A percentile compares a stretch with the other conserved stretches of the same genome.
Conservation (phyloP, 2,113 vertebrate genomes). For the Brachirus orientalis region DNA sequence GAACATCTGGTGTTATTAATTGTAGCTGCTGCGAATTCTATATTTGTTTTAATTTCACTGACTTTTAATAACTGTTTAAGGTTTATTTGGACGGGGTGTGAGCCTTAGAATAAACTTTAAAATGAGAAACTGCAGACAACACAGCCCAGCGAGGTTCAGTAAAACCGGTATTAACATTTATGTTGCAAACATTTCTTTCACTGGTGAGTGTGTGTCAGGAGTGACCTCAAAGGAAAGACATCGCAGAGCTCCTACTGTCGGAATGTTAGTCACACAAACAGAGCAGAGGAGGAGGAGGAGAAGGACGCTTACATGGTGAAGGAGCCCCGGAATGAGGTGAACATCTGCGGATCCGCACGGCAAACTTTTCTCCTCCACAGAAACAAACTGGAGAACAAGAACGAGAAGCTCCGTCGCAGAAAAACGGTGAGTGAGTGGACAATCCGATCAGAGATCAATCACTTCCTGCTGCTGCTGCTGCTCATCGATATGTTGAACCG, state of each 20-base stretch:
- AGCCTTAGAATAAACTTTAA: too few relatives aligned
- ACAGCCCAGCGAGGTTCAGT: background rate
- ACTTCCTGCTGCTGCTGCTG: conserved; percentile 37
- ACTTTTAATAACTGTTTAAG: too few relatives aligned
- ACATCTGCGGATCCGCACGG: conserved; percentile 65
- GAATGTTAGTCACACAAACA: conserved; percentile 48
- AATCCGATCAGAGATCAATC: conserved; percentile 26
- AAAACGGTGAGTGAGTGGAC: conserved; percentile 25
- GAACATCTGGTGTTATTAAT: too few relatives aligned
- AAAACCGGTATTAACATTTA: too few relatives aligned
- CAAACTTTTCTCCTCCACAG: conserved; percentile 66
- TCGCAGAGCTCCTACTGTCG: conserved; percentile 44
- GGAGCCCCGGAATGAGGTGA: conserved; percentile 40
- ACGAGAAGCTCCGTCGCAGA: background rate
- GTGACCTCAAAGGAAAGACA: conserved; percentile 40
- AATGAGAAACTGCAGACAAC: background rate
- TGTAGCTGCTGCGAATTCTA: too few relatives aligned
- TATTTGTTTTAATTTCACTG: too few relatives aligned
- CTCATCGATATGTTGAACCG: conserved; percentile 17
- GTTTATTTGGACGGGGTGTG: too few relatives aligned
- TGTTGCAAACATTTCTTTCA: too few relatives aligned
- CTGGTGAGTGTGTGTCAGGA: conserved; percentile 10
- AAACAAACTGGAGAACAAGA: background rate
- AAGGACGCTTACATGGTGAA: conserved; percentile 64
- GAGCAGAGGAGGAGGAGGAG: too few relatives aligned